Conservation (phyloP, 2,113 vertebrate genomes). For the Hystrix cristata region DNA sequence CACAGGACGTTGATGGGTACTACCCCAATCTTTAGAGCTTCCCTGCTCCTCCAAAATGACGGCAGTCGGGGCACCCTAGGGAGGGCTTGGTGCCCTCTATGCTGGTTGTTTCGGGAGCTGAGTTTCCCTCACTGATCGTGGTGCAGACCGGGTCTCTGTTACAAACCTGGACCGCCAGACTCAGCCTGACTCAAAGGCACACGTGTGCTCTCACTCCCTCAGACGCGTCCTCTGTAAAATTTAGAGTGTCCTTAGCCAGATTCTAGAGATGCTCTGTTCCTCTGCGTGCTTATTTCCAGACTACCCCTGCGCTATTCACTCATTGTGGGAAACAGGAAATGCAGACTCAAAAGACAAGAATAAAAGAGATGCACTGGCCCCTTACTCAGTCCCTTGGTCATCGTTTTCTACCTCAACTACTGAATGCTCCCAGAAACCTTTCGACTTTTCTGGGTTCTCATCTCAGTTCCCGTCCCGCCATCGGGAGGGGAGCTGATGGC, state of each 20-base stretch:
- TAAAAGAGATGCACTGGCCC: fast-evolving
- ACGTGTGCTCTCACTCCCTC: fast-evolving
- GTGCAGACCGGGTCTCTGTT: background rate
- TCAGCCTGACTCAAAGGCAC: fast-evolving
- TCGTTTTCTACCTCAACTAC: background rate
- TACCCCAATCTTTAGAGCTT: background rate
- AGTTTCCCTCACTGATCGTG: background rate
- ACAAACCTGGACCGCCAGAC: fast-evolving
- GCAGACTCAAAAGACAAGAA: background rate
- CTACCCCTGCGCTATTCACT: fast-evolving
- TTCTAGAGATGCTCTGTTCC: background rate
- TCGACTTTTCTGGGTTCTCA: background rate
- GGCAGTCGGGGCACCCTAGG: too few species aligned
- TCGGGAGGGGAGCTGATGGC: background rate
- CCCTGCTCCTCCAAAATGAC: background rate
- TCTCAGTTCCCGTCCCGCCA: background rate
- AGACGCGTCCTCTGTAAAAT: fast-evolving
- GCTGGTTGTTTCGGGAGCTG: fast-evolving
- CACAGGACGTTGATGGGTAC: background rate
- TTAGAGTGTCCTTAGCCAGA: too few species aligned
- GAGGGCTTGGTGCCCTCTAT: fast-evolving
- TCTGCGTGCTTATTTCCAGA: background rate
- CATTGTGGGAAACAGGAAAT: background rate
- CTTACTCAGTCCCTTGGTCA: background rate
- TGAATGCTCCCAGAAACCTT: background rate